A percentile compares a stretch with the other conserved stretches of the same genome.
Evolutionary conservation across 2,797 vertebrate genomes (phyloP).

Genomic region (Apogon talboti): DNA sequence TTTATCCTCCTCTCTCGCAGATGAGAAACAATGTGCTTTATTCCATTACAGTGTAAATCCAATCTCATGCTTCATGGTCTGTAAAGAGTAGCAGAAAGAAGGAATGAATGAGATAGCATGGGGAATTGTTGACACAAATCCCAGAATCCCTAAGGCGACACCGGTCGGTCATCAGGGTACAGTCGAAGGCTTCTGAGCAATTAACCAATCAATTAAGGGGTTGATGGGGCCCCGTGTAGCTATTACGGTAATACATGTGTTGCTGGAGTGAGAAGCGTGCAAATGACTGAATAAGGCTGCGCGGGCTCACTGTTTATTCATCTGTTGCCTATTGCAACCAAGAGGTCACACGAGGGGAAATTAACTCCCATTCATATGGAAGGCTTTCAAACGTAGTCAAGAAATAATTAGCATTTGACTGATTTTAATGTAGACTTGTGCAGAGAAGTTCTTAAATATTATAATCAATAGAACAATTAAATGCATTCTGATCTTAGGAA

Average conservation of each 20-base stretch:
- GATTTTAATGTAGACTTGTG: slow-evolving; percentile 21
- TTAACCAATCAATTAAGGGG: slow-evolving; percentile 76
- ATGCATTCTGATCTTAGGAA: slow-evolving; percentile 20
- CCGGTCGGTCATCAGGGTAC: slow-evolving; percentile 49
- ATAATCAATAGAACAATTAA: slow-evolving; percentile 22
- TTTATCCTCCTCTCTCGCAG: slow-evolving; percentile 62
- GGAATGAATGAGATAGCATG: slow-evolving; percentile 60
- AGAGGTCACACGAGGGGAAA: slow-evolving; percentile 28
- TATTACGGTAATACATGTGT: slow-evolving; percentile 52
- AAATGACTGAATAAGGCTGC: slow-evolving; percentile 22
- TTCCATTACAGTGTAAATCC: slow-evolving; percentile 83
- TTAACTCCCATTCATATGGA: slow-evolving; percentile 25
- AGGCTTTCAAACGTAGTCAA: slow-evolving; percentile 42
- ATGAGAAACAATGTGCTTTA: slow-evolving; percentile 82
- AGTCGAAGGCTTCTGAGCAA: slow-evolving; percentile 69
- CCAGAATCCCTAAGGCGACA: slow-evolving; percentile 60
- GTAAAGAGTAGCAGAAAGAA: slow-evolving; percentile 59
- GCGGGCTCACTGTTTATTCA: slow-evolving; percentile 37
- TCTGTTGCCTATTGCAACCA: slow-evolving; percentile 23
- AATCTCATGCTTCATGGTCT: slow-evolving; percentile 83
- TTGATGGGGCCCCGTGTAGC: slow-evolving; percentile 59
- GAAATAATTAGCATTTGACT: slow-evolving; percentile 41
- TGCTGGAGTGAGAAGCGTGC: slow-evolving; percentile 37
- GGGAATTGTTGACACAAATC: slow-evolving; percentile 79
- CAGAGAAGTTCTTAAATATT: slow-evolving; percentile 16